phyloP scores from a whole-genome alignment of 2,113 vertebrate genomes.

The Psilopogon haemacephalus region DNA sequence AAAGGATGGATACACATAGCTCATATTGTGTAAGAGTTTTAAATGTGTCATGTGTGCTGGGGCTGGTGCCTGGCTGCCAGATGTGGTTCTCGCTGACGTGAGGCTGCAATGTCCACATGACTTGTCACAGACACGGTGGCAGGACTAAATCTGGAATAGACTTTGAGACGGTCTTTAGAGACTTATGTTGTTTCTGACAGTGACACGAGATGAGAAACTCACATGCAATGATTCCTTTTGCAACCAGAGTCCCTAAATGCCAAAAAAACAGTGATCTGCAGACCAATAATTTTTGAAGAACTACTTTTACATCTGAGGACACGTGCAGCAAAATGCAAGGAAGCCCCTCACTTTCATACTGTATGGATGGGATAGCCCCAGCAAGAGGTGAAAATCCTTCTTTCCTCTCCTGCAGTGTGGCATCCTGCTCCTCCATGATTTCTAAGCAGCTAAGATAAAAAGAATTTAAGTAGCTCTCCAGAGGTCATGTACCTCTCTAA shows the following conservation, averaged over 20 bases:
- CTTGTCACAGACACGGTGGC: rapidly evolving
- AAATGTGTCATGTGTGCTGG: not conserved
- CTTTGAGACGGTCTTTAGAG: not conserved
- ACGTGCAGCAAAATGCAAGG: not conserved
- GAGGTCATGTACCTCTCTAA: not conserved
- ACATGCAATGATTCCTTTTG: not conserved
- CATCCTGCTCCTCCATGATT: not conserved
- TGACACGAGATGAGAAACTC: not conserved
- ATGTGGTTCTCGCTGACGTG: not conserved
- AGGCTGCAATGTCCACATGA: not conserved
- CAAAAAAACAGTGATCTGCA: not conserved
- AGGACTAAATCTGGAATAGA: not conserved
- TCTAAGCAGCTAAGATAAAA: not conserved
- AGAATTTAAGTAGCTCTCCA: not conserved
- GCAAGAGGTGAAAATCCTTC: not conserved
- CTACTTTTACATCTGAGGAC: not conserved
- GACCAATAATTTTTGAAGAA: not conserved
- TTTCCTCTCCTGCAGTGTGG: not conserved
- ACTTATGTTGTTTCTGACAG: not conserved
- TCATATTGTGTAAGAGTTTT: not conserved
- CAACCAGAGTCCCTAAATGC: not conserved
- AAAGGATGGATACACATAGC: not conserved
- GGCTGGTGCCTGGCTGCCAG: not conserved
- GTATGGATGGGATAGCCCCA: not conserved
- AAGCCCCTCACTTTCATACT: not conserved